Evolutionary conservation across 2,113 vertebrate genomes (phyloP).

Genomic region (Microtus pennsylvanicus): DNA sequence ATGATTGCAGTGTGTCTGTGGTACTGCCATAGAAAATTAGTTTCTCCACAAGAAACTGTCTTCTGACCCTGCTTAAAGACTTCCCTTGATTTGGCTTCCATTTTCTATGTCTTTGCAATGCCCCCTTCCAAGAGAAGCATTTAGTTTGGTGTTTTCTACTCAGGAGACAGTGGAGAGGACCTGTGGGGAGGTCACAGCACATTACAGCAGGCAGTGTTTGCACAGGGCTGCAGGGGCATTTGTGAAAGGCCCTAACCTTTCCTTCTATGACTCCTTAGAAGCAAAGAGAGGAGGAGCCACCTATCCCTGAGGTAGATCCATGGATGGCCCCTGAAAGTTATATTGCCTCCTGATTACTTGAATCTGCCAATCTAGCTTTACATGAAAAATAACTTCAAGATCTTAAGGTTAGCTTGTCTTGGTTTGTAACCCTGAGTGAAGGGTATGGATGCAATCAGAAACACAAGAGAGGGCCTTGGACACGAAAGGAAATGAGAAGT

Average conservation of each 20-base stretch:
- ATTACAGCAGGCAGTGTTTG: not conserved
- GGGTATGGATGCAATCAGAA: not conserved
- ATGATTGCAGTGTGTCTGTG: not conserved
- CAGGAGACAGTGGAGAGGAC: not conserved
- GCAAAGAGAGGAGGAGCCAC: not conserved
- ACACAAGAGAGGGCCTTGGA: not conserved
- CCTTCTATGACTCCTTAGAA: not conserved
- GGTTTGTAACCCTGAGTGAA: not conserved
- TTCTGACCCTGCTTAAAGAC: slow-evolving; percentile 45
- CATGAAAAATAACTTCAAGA: slow-evolving; percentile 27
- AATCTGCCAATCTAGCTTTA: not conserved
- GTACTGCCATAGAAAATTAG: slow-evolving; percentile 53
- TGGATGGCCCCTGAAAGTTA: not conserved
- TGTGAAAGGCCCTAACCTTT: not conserved
- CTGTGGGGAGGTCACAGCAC: not conserved
- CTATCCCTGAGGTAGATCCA: not conserved
- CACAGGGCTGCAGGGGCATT: not conserved
- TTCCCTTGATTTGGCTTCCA: not conserved
- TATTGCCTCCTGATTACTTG: not conserved
- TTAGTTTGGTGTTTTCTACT: not conserved
- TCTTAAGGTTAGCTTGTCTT: not conserved
- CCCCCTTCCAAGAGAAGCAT: not conserved
- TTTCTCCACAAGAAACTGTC: slow-evolving; percentile 55
- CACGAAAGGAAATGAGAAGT: not conserved
- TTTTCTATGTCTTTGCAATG: not conserved